Evolutionary conservation across 1,140 invertebrate species (phyloP).

Genomic region (Bemisia tabaci): DNA sequence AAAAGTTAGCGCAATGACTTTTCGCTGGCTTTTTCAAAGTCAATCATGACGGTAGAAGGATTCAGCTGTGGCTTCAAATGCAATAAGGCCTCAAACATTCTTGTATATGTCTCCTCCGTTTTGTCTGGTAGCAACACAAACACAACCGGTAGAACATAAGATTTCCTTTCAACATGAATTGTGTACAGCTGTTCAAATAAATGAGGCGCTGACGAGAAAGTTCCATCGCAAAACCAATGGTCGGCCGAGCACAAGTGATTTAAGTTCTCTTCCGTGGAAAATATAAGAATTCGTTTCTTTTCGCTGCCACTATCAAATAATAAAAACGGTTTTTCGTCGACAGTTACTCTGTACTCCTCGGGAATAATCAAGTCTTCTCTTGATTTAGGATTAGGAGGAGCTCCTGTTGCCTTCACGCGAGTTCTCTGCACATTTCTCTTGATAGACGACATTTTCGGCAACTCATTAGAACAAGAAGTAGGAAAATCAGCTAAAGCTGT

Average conservation of each 20-base stretch:
- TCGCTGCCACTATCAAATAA: not conserved
- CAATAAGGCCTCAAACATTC: conserved; percentile 10
- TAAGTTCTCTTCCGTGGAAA: conserved; percentile 5
- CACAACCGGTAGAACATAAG: conserved; percentile 8
- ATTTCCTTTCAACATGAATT: conserved; percentile 9
- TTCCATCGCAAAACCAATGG: conserved; percentile 16
- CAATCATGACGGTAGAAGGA: not conserved
- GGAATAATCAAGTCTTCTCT: not conserved
- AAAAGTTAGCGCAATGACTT: conserved; percentile 10
- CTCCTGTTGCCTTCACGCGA: not conserved
- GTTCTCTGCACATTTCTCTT: not conserved
- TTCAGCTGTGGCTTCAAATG: not conserved
- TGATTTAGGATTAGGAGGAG: not conserved
- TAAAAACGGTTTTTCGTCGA: not conserved
- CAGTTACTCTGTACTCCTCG: conserved; percentile 1
- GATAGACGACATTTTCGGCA: not conserved
- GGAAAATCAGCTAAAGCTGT: not conserved
- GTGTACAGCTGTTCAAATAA: conserved; percentile 17
- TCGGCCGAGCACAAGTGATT: not conserved
- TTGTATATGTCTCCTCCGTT: conserved; percentile 1
- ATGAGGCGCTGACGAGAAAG: conserved; percentile 11
- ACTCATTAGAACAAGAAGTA: not conserved
- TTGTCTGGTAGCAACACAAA: conserved; percentile 13
- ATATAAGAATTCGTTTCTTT: conserved; percentile 1
- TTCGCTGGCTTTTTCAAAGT: conserved; percentile 12